phyloP scores from a whole-genome alignment of 2,797 vertebrate species.

The Myripristis murdjan region DNA sequence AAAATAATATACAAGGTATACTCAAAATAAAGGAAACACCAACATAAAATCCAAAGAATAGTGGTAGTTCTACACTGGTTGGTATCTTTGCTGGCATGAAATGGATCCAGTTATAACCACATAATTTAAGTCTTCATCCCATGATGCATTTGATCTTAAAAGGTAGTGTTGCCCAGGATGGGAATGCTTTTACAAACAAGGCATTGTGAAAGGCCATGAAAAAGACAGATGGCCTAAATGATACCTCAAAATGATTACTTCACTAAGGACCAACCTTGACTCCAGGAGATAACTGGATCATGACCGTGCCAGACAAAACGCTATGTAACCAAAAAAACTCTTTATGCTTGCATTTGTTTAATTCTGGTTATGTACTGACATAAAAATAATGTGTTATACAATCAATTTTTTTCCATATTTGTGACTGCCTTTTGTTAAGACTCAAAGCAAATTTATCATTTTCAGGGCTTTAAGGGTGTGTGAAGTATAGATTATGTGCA shows the following conservation, averaged over 20 bases:
- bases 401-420: neutral
- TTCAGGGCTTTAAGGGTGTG: neutral
- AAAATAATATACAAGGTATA: neutral
- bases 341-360: neutral
- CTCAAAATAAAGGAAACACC: constrained; percentile 5
- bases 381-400: neutral
- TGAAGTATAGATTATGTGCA: neutral
- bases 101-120: neutral
- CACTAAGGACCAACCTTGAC: neutral
- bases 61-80: neutral
- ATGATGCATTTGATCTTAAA: neutral
- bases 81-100: neutral
- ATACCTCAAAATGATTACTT: neutral
- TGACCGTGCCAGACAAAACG: neutral
- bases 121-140: neutral
- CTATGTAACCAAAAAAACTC: neutral
- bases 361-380: neutral
- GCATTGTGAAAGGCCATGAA: neutral
- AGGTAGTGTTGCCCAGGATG: neutral
- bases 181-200: neutral
- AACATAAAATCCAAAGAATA: neutral
- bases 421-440: neutral
- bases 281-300: neutral
- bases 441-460: neutral
- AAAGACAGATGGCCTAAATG: neutral